Conservation (phyloP, 2,113 vertebrate genomes). For the Gobio gobio region DNA sequence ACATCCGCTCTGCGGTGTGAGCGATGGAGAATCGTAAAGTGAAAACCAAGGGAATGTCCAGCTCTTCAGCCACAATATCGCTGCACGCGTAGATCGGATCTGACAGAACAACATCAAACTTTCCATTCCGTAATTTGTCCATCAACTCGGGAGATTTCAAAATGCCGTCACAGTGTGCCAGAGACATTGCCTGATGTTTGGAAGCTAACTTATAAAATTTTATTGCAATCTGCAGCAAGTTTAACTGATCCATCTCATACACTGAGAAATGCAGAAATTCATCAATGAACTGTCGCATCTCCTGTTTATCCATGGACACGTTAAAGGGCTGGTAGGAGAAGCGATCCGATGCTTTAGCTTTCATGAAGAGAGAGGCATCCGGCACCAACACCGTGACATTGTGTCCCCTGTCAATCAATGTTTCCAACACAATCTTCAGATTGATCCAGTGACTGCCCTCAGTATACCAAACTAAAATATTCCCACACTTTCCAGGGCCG, state of each 20-base stretch:
- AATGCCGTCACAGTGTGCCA: constrained; percentile 63
- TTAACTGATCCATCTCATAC: constrained; percentile 67
- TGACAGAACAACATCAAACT: constrained; percentile 71
- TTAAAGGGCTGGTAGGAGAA: constrained; percentile 65
- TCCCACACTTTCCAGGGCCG: constrained; percentile 65
- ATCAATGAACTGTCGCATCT: constrained; percentile 51
- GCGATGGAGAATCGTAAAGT: constrained; percentile 67
- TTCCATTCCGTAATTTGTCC: constrained; percentile 64
- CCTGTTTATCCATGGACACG: constrained; percentile 40
- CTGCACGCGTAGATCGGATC: constrained; percentile 67
- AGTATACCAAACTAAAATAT: constrained; percentile 78
- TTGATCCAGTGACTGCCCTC: constrained; percentile 84
- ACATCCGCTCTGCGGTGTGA: constrained; percentile 66
- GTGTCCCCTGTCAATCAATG: constrained; percentile 70
- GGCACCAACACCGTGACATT: constrained; percentile 72
- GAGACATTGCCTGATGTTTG: not conserved
- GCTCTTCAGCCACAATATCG: constrained; percentile 70
- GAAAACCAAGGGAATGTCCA: constrained; percentile 70
- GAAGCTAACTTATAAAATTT: constrained; percentile 50
- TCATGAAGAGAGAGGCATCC: constrained; percentile 50
- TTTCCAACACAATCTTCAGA: constrained; percentile 72
- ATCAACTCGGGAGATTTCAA: constrained; percentile 66
- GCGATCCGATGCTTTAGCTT: constrained; percentile 47
- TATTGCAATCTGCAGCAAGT: constrained; percentile 54
- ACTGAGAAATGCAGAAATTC: constrained; percentile 63